A percentile compares a stretch with the other conserved stretches of the same genome.
Evolutionary conservation across 2,888 invertebrate genomes (phyloP).

Genomic region (Hedychridium roseum): DNA sequence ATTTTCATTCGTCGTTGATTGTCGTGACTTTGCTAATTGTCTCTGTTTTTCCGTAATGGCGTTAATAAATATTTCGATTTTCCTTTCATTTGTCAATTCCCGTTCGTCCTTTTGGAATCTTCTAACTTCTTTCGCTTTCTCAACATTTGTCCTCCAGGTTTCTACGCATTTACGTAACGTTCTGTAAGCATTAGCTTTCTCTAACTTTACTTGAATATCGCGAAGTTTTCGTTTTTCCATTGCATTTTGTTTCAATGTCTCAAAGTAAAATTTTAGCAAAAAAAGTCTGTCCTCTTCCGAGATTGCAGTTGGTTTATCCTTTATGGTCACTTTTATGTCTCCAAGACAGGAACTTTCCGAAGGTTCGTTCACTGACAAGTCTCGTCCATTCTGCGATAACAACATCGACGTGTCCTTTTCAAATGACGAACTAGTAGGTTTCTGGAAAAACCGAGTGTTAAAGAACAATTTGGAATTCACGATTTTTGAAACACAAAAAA

Average conservation of each 20-base stretch:
- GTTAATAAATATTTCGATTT: conserved; percentile 53
- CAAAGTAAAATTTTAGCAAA: conserved; percentile 36
- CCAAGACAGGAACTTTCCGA: conserved; percentile 15
- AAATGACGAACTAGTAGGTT: no score
- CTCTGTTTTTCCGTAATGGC: conserved; percentile 51
- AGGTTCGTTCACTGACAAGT: conserved; percentile 10
- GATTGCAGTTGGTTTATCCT: conserved; percentile 42
- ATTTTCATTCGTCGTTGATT: conserved; percentile 1
- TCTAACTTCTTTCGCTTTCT: conserved; percentile 21
- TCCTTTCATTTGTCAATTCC: conserved; percentile 45
- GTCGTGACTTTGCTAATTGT: conserved; percentile 25
- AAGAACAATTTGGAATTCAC: no score
- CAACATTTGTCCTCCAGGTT: conserved; percentile 37
- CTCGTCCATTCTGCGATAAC: no score
- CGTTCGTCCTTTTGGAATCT: no score
- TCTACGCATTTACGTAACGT: conserved; percentile 40
- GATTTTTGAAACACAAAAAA: no score
- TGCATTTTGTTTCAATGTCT: conserved; percentile 34
- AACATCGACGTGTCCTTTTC: no score
- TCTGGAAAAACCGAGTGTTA: no score
- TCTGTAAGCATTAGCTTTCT: conserved; percentile 27
- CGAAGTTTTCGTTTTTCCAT: conserved; percentile 37
- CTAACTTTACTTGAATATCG: conserved; percentile 38
- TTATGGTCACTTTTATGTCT: conserved; percentile 52
- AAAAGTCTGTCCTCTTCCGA: conserved; percentile 24